phyloP scores from a whole-genome alignment of 2,113 vertebrate genomes.

The Rattus norvegicus region GRCr8 NC_086039.1:3792001-3792500 shows the following conservation, averaged over 20 bases:
- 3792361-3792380: not conserved
- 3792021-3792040: not conserved
- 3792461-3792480: slow-evolving; percentile 34
- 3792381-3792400: slow-evolving; percentile 18
- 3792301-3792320: not conserved
- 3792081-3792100: not conserved
- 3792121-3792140: not conserved
- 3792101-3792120: not conserved
- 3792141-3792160: not conserved
- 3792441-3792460: slow-evolving; percentile 34
- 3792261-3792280: not conserved
- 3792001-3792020: not conserved
- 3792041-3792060: not conserved
- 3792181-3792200: not conserved
- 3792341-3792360: slow-evolving; percentile 69
- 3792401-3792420: slow-evolving; percentile 69
- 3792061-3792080: not conserved
- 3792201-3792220: not conserved
- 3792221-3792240: not conserved
- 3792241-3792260: not conserved
- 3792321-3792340: slow-evolving; percentile 62
- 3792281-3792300: not conserved
- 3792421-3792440: slow-evolving; percentile 74
- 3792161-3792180: not conserved
- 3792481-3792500: slow-evolving; percentile 47